phyloP scores from a whole-genome alignment of 2,888 invertebrate species.

The Siphlonurus alternatus region DNA sequence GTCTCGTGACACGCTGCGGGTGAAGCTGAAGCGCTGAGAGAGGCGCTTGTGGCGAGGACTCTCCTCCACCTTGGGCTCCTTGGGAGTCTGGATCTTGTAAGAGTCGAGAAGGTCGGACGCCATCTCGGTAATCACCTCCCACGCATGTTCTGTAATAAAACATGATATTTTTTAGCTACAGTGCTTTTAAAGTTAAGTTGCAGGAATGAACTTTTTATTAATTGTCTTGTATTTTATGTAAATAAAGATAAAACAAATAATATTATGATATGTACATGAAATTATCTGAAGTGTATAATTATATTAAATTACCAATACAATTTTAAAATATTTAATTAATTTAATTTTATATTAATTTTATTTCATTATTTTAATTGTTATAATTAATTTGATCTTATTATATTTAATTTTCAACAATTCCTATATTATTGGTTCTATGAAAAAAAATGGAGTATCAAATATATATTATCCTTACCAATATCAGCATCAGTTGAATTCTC shows the following conservation, averaged over 20 bases:
- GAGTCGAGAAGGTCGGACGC: slow-evolving; percentile 64
- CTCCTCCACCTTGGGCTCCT: slow-evolving; percentile 8
- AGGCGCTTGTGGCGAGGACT: slow-evolving; percentile 8
- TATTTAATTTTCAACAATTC: too few species aligned
- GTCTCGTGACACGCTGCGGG: slow-evolving; percentile 36
- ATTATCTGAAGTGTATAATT: too few species aligned
- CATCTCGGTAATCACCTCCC: slow-evolving; percentile 68
- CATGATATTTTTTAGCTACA: background rate
- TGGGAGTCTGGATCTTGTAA: slow-evolving; percentile 25
- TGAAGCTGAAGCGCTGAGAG: slow-evolving; percentile 36
- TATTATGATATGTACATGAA: too few species aligned
- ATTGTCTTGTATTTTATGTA: too few species aligned
- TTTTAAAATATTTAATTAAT: background rate
- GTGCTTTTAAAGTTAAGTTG: too few species aligned
- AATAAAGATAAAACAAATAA: too few species aligned
- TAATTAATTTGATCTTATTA: background rate
- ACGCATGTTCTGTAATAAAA: slow-evolving; percentile 49
- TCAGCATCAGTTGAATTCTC: slow-evolving; percentile 60
- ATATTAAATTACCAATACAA: too few species aligned
- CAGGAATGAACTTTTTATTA: background rate
- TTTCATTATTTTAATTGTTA: background rate
- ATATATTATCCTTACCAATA: slow-evolving; percentile 35
- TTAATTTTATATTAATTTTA: slow-evolving; percentile 2
- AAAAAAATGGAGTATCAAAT: too few species aligned
- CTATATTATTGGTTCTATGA: too few species aligned